phyloP scores from a whole-genome alignment of 2,797 vertebrate species.

The Eulemur albifrons region DNA sequence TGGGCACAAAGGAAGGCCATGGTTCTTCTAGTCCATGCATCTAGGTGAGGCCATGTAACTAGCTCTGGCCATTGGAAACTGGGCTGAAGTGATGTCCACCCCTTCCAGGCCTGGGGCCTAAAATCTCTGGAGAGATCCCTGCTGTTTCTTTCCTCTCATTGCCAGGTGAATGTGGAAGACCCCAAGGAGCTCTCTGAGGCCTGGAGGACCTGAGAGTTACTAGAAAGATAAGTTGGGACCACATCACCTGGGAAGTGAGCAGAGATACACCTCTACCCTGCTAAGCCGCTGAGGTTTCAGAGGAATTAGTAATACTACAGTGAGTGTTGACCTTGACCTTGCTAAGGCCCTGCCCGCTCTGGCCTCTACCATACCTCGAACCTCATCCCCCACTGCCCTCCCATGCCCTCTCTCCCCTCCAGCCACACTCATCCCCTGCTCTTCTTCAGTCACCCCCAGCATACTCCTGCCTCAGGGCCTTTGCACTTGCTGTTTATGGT shows the following conservation, averaged over 20 bases:
- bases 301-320: not conserved
- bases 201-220: not conserved
- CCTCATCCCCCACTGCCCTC: not conserved
- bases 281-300: not conserved
- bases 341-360: not conserved
- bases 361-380: not conserved
- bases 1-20: not conserved
- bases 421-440: not conserved
- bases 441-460: not conserved
- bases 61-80: not conserved
- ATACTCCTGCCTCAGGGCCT: not conserved
- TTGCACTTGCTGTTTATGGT: not conserved
- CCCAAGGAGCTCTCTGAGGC: not conserved
- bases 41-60: not conserved
- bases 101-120: not conserved
- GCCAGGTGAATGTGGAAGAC: not conserved
- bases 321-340: not conserved
- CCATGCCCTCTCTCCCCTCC: not conserved
- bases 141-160: not conserved
- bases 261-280: not conserved
- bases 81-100: not conserved
- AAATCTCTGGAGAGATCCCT: not conserved
- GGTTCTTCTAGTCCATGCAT: not conserved
- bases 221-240: not conserved
- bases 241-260: not conserved